Evolutionary conservation across 2,888 invertebrate genomes (phyloP).

Genomic region (Portevinia maculata): DNA sequence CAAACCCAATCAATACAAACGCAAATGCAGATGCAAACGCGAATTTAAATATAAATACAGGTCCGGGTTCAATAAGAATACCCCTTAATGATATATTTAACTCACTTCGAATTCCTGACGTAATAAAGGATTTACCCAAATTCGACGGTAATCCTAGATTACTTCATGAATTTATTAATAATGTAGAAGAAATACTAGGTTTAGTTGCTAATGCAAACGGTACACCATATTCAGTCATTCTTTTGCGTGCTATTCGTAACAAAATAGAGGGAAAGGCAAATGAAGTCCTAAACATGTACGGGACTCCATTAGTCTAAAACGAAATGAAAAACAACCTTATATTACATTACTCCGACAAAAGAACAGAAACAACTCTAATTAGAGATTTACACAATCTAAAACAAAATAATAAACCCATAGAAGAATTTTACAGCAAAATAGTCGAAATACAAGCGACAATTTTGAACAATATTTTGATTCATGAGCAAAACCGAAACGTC

Average conservation of each 20-base stretch:
- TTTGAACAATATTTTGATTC: slow-evolving; percentile 69
- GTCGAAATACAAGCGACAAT: slow-evolving; percentile 74
- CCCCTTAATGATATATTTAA: too few species aligned
- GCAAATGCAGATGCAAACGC: not conserved
- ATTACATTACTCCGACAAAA: too few species aligned
- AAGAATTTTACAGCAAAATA: slow-evolving; percentile 72
- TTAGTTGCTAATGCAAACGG: slow-evolving; percentile 44
- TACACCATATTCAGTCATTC: too few species aligned
- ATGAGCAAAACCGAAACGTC: slow-evolving; percentile 68
- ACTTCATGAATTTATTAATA: too few species aligned
- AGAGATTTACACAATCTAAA: slow-evolving; percentile 60
- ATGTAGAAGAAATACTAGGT: too few species aligned
- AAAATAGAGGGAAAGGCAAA: slow-evolving; percentile 69
- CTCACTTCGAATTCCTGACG: slow-evolving; percentile 63
- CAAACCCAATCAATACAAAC: not conserved
- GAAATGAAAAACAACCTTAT: too few species aligned
- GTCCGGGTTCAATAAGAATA: too few species aligned
- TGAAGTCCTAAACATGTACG: too few species aligned
- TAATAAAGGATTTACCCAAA: slow-evolving; percentile 68
- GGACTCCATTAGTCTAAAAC: too few species aligned
- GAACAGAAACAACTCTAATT: too few species aligned
- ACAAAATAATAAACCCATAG: slow-evolving; percentile 60
- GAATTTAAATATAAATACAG: not conserved
- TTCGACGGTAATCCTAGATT: too few species aligned
- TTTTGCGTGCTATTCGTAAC: slow-evolving; percentile 65